phyloP scores from a whole-genome alignment of 2,888 invertebrate genomes.

The Tiliacea citrago region DNA sequence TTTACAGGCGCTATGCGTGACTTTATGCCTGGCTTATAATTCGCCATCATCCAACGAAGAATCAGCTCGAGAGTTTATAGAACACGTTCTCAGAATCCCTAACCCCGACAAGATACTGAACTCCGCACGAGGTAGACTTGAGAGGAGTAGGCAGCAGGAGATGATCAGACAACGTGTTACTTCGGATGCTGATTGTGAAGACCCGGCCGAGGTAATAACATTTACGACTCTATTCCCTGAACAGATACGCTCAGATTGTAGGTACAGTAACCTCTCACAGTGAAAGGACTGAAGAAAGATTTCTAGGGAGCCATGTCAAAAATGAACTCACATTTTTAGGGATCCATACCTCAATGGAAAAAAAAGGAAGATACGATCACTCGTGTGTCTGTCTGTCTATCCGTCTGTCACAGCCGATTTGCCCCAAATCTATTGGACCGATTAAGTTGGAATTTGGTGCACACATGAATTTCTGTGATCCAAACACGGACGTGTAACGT shows the following conservation, averaged over 20 bases:
- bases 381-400: no score
- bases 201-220: conserved; percentile 73
- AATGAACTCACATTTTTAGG: background rate
- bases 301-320: background rate
- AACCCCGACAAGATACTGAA: conserved; percentile 83
- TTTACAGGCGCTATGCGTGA: conserved; percentile 74
- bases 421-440: no score
- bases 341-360: no score
- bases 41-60: conserved; percentile 76
- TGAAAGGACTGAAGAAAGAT: background rate
- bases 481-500: no score
- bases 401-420: no score
- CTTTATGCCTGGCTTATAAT: conserved; percentile 72
- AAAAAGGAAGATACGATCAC: no score
- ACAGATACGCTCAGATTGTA: no score
- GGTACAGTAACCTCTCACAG: background rate
- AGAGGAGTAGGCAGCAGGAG: conserved; percentile 75
- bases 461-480: no score
- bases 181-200: conserved; percentile 76
- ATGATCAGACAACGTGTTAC: conserved; percentile 65
- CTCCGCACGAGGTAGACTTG: conserved; percentile 80
- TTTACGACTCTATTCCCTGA: background rate
- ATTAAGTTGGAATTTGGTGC: no score
- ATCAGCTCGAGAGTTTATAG: conserved; percentile 78
- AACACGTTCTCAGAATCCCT: conserved; percentile 80